Percentiles rank a stretch among this genome's conserved stretches.
phyloP scores from a whole-genome alignment of 2,797 vertebrate genomes.

The Oreonectes daqikongensis region DNA sequence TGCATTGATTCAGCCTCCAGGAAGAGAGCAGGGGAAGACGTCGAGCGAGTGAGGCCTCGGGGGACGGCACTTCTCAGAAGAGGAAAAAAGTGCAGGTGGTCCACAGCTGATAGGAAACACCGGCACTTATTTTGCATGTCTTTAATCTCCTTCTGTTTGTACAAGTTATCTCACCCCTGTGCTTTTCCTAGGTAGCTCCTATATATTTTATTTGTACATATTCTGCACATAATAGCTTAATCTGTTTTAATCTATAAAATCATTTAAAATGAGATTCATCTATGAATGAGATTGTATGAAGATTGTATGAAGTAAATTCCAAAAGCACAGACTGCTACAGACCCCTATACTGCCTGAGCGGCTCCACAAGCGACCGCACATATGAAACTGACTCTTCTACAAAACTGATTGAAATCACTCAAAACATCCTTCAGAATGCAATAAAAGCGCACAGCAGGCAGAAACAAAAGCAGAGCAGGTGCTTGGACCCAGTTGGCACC shows the following conservation, averaged over 20 bases:
- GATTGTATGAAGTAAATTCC: no score
- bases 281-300: no score
- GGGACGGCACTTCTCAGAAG: constrained; percentile 47
- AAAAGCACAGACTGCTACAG: no score
- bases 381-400: not conserved
- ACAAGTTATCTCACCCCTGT: not conserved
- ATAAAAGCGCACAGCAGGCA: constrained; percentile 24
- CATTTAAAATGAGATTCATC: no score
- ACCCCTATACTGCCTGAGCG: no score
- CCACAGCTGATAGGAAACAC: not conserved
- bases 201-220: not conserved
- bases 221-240: no score
- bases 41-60: constrained; percentile 15
- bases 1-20: constrained; percentile 59
- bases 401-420: not conserved
- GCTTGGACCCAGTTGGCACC: constrained; percentile 20
- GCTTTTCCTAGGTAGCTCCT: not conserved
- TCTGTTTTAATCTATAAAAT: no score
- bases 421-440: constrained; percentile 15
- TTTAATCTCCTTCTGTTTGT: not conserved
- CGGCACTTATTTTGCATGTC: not conserved
- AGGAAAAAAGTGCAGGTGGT: constrained; percentile 21
- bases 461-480: constrained; percentile 37
- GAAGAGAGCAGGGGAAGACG: constrained; percentile 44
- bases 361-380: no score